Conservation (phyloP, 2,888 invertebrate genomes). For the Pristionchus maxplancki region DNA sequence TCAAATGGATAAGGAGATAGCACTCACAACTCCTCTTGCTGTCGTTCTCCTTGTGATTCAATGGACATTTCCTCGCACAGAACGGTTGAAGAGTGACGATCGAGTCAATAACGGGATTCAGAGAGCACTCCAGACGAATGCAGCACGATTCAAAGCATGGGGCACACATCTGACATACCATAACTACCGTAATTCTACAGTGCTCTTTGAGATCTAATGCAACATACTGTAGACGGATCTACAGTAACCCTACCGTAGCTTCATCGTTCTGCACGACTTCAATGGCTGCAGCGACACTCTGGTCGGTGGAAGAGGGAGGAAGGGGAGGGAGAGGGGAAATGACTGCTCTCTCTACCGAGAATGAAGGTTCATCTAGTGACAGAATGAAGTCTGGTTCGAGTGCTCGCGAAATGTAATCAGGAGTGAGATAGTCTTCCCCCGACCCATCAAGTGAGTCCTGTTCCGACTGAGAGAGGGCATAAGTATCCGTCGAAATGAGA, state of each 20-base stretch:
- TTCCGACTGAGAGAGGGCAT: neutral
- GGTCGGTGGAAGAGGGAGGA: neutral
- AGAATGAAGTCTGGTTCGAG: slow-evolving; percentile 40
- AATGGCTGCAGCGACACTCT: slow-evolving; percentile 15
- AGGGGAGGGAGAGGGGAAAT: neutral
- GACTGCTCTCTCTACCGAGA: neutral
- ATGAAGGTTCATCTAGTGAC: neutral
- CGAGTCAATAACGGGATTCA: slow-evolving; percentile 17
- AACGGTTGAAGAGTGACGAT: slow-evolving; percentile 28
- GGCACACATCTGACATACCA: slow-evolving; percentile 7
- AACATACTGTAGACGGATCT: neutral
- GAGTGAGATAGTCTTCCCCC: slow-evolving; percentile 37
- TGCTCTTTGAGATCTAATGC: neutral
- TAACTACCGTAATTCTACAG: neutral
- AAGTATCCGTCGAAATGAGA: slow-evolving; percentile 14
- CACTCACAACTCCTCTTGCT: slow-evolving; percentile 37
- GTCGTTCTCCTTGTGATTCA: neutral
- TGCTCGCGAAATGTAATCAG: neutral
- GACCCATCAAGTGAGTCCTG: neutral
- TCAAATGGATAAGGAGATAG: neutral
- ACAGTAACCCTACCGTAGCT: slow-evolving; percentile 10
- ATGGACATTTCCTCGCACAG: neutral
- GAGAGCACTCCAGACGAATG: slow-evolving; percentile 23
- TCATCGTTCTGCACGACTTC: neutral
- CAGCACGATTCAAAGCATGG: slow-evolving; percentile 33